These are phyloP conservation scores for Rambutsinella grinnellia DNA, from an alignment of 2,888 invertebrate genomes.

Conservation along the genomic window DNA sequence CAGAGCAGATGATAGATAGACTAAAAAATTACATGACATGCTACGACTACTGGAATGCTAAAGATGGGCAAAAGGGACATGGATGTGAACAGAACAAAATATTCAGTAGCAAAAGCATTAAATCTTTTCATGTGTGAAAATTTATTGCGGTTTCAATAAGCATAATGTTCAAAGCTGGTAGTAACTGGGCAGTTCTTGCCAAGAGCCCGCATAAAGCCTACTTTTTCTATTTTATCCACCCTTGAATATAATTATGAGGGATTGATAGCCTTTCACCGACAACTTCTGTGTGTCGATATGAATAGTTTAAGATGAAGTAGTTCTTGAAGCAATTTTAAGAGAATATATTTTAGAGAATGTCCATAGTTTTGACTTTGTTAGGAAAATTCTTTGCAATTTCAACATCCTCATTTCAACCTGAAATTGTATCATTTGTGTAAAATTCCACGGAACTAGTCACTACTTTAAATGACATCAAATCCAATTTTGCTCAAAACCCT, in stretches of 20 bases:
- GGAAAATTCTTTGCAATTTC: too few relatives aligned
- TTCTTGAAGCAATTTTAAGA: neutral
- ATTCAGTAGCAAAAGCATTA: slow-evolving; percentile 6
- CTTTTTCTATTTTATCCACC: too few relatives aligned
- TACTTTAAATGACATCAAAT: neutral
- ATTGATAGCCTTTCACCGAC: slow-evolving; percentile 47
- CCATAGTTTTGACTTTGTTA: neutral
- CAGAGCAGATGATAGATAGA: slow-evolving; percentile 1
- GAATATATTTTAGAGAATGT: neutral
- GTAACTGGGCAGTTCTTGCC: too few relatives aligned
- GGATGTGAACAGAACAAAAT: neutral
- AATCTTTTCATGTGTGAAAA: slow-evolving; percentile 1
- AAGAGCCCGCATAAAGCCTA: neutral
- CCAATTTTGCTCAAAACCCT: slow-evolving; percentile 18
- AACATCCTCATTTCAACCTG: neutral
- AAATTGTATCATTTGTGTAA: too few relatives aligned
- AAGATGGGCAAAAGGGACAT: neutral
- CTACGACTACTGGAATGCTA: slow-evolving; percentile 24
- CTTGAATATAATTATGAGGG: slow-evolving; percentile 15
- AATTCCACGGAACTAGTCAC: neutral
- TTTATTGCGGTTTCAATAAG: too few relatives aligned
- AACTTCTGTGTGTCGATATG: neutral
- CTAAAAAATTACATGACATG: slow-evolving; percentile 9
- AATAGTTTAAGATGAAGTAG: neutral
- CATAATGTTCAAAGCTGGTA: too few relatives aligned